Evolutionary conservation across 2,888 invertebrate genomes (phyloP).

Genomic region (Callyntrura sp.): DNA sequence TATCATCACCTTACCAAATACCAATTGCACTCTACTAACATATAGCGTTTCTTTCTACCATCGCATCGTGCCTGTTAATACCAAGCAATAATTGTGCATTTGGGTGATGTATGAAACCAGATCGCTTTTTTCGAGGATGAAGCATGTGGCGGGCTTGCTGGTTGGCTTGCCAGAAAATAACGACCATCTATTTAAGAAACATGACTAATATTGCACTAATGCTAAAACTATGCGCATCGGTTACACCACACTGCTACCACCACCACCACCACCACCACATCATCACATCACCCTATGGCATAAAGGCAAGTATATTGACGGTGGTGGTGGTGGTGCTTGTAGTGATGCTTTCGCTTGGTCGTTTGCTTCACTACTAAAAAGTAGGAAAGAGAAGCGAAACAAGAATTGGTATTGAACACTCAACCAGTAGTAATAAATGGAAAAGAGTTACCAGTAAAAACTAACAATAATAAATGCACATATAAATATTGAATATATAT

Average conservation of each 20-base stretch:
- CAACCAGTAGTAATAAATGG: conserved; percentile 15
- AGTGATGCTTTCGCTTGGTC: conserved; percentile 28
- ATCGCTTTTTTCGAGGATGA: conserved; percentile 35
- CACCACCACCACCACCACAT: background rate
- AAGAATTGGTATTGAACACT: conserved; percentile 45
- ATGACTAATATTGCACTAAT: conserved; percentile 68
- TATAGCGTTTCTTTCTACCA: too few species aligned
- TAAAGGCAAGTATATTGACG: background rate
- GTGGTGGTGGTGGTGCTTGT: background rate
- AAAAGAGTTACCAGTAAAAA: conserved; percentile 57
- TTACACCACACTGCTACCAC: conserved; percentile 13
- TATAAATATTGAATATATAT: conserved; percentile 52
- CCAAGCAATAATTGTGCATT: background rate
- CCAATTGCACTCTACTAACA: too few species aligned
- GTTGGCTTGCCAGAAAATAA: conserved; percentile 60
- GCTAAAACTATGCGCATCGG: conserved; percentile 57
- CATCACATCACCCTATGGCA: background rate
- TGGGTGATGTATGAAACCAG: conserved; percentile 58
- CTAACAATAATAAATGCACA: conserved; percentile 41
- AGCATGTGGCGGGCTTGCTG: conserved; percentile 58
- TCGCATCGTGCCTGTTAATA: too few species aligned
- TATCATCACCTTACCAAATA: background rate
- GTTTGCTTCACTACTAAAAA: conserved; percentile 9
- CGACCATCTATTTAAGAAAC: conserved; percentile 71
- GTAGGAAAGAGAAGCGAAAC: conserved; percentile 20